Evolutionary conservation across 2,797 vertebrate species (phyloP).

Genomic region (Lagorchestes hirsutus): DNA sequence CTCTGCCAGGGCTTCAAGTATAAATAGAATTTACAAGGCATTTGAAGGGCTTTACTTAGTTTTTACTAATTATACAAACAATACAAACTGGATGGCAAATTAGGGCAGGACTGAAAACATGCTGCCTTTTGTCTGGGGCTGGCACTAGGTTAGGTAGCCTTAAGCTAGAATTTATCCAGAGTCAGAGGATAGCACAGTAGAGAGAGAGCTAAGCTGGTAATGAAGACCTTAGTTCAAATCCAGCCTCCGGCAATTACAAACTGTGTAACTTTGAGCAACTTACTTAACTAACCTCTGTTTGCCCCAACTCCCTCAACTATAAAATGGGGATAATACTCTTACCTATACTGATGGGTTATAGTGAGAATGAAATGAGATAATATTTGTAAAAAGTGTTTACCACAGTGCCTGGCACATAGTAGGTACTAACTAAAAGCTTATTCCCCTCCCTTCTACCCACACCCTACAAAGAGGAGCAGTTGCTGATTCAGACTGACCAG

Average conservation of each 20-base stretch:
- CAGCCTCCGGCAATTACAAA: neutral
- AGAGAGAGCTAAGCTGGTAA: neutral
- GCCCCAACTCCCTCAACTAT: neutral
- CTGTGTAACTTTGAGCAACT: neutral
- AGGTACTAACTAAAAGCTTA: neutral
- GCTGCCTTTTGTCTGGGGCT: neutral
- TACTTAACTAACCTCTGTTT: neutral
- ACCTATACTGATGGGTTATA: neutral
- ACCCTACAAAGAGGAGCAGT: neutral
- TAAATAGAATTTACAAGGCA: neutral
- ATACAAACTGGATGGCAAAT: neutral
- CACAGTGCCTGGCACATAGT: neutral
- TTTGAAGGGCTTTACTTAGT: conserved; percentile 19
- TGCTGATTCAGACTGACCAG: neutral
- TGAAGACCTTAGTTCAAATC: neutral
- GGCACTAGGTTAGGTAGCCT: neutral
- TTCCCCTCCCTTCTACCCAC: neutral
- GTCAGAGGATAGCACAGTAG: neutral
- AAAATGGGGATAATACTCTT: neutral
- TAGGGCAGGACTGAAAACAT: neutral
- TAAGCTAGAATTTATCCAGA: neutral
- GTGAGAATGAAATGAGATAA: neutral
- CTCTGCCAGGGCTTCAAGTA: conserved; percentile 23
- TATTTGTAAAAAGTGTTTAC: neutral
- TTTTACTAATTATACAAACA: conserved; percentile 13